phyloP scores from a whole-genome alignment of 2,888 invertebrate genomes.

The Peribatodes rhomboidaria region DNA sequence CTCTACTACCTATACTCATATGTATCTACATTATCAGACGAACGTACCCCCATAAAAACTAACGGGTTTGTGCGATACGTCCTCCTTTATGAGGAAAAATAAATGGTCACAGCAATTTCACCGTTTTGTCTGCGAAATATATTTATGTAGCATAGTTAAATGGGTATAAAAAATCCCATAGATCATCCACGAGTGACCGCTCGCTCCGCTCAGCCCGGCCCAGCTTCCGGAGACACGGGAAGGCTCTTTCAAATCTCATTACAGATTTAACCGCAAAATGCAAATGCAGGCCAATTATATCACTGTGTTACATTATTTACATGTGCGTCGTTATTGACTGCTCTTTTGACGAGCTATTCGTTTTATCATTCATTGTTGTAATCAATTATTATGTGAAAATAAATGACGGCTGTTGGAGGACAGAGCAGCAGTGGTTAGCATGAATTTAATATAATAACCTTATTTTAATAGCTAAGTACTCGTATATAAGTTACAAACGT shows the following conservation, averaged over 20 bases:
- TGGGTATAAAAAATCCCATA: constrained; percentile 73
- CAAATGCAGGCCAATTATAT: constrained; percentile 31
- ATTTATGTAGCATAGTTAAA: constrained; percentile 69
- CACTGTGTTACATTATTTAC: constrained; percentile 18
- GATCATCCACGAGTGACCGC: constrained; percentile 78
- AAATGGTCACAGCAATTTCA: constrained; percentile 38
- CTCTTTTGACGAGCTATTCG: constrained; percentile 14
- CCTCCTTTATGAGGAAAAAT: constrained; percentile 42
- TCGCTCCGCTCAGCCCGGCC: constrained; percentile 45
- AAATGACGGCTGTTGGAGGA: too few relatives aligned
- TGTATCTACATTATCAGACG: constrained; percentile 45
- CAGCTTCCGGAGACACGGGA: constrained; percentile 58
- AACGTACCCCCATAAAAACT: constrained; percentile 48
- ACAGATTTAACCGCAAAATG: constrained; percentile 58
- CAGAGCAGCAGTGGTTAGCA: background rate
- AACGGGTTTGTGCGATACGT: constrained; percentile 44
- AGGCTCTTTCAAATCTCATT: constrained; percentile 68
- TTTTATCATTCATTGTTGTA: constrained; percentile 28
- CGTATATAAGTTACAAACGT: background rate
- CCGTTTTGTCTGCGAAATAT: constrained; percentile 52
- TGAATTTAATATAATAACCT: background rate
- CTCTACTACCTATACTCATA: constrained; percentile 31
- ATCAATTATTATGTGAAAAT: constrained; percentile 14
- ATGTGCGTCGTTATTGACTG: constrained; percentile 3
- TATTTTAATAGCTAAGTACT: background rate